Evolutionary conservation across 2,888 invertebrate species (phyloP), one percentile per base, ranked within the genome.

Genomic region (Cenopis cana): DNA sequence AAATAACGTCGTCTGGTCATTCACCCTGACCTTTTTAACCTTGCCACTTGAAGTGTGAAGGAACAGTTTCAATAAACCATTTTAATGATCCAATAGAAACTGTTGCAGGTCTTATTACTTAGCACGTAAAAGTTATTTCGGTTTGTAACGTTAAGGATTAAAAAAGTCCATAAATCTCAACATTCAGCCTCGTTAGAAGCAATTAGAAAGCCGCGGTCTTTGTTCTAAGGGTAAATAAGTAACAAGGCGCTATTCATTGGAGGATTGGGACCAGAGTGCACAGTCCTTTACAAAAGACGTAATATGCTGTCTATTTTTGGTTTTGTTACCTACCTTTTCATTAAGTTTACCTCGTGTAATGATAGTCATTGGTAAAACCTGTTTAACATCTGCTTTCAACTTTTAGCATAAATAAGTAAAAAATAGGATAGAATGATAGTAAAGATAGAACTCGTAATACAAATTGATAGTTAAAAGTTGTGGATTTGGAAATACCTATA

Each of bases 21-120:
- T 87, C 82, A 86, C 88, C 85, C 84, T 88, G 87, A 89, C 89
- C 88, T 88, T 84, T 87, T 82, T 81, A 88, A 89, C 89, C 86
- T 88, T 86, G 86, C 82, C 81, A 84, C 82, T 82, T 82, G 81
- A 79, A 85, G 80, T 79, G 77, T 77, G 81, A 83, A 88, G 85
- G 85, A 81, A 84, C 85, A 78, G 82, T 81, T 83, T 82, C 85
- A 83, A 84, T 86, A 83, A 87, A 83, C 81, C 75, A 81, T 78
- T 82, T 67, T 85, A 86, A 88, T 86, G 84, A 84, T 83, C 81
- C 83, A 84, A 84, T 83, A 80, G 78, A 77, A 74, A 67, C 74
- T 71, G 38, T 57, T 61, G 41, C 54, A 60, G 52, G 55, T 74
- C 72, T 76, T 77, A 74, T 60, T 38, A 41, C 59, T 24, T 61